Base-by-base conservation (phyloP, 2,888 invertebrate genomes). In the Amphipoea oculea region DNA sequence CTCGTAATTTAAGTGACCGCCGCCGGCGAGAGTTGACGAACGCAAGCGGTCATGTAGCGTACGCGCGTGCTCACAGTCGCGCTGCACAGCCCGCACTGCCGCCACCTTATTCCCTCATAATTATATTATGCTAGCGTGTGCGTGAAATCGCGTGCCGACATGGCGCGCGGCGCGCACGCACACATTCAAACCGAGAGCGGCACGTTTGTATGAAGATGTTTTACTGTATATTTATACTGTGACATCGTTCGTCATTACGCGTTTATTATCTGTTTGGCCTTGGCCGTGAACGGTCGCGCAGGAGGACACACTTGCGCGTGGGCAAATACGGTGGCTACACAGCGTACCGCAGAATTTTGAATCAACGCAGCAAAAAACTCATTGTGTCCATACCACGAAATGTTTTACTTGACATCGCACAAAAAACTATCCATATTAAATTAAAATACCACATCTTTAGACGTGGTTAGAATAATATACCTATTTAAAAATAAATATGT, bases 201-300 rank as follows among this genome's bases (percentile, higher is more conserved):
- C n/a, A n/a, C n/a, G n/a, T n/a, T n/a, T n/a, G n/a, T n/a, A n/a
- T n/a, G n/a, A n/a, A n/a, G n/a, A n/a, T n/a, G n/a, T n/a, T n/a
- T n/a, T n/a, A n/a, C n/a, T n/a, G n/a, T n/a, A n/a, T n/a, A n/a
- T n/a, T n/a, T n/a, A n/a, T n/a, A n/a, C n/a, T n/a, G n/a, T n/a
- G n/a, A 95, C 94, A 93, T 95, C 95, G 94, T 95, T 94, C 94
- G 93, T 96, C 95, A 96, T 95, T 93, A 94, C 94, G 90, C 94
- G 94, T 95, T 95, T 95, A 96, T 96, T 96, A 95, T 95, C 93
- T 93, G 90, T 92, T 93, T 95, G 96, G 95, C 96, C 96, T 97
- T 97, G 96, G 95, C 96, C 96, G 95, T 96, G 97, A 96, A 96
- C 96, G 96, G 94, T 94, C 96, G 95, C 90, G 92, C 92, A 90